Percentiles rank a stretch among this genome's conserved stretches.
phyloP scores from a whole-genome alignment of 2,113 vertebrate species.

The Microcebus jonahi region DNA sequence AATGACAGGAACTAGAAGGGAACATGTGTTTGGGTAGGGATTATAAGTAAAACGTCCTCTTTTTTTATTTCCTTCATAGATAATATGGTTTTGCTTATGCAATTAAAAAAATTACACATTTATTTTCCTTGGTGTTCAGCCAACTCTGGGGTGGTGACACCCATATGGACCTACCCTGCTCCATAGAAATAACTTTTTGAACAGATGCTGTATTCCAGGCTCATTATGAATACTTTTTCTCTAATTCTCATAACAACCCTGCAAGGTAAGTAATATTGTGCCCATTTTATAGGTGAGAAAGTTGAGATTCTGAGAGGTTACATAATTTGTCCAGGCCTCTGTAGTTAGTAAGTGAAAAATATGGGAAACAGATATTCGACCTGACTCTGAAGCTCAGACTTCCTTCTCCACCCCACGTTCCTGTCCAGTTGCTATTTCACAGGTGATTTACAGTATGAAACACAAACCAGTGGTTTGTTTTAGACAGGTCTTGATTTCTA shows the following conservation, averaged over 20 bases:
- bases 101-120: constrained; percentile 68
- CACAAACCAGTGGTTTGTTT: background rate
- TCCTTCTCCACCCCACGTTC: background rate
- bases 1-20: constrained; percentile 65
- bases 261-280: background rate
- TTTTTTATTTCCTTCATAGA: constrained; percentile 66
- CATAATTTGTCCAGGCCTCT: background rate
- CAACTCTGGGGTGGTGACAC: constrained; percentile 72
- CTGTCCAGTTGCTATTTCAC: background rate
- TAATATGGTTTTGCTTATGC: constrained; percentile 73
- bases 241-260: background rate
- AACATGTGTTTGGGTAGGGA: constrained; percentile 64
- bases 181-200: constrained; percentile 46
- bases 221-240: background rate
- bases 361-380: background rate
- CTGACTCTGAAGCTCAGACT: constrained; percentile 11
- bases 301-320: background rate
- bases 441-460: background rate
- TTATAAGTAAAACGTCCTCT: constrained; percentile 64
- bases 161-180: constrained; percentile 63
- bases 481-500: constrained; percentile 11
- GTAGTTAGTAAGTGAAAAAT: background rate
- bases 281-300: constrained; percentile 24
- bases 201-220: constrained; percentile 22
- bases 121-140: constrained; percentile 76